Evolutionary conservation across 37 sponge, comb jelly and placozoan genomes (phyloP).

Genomic region (Beroe ovata): DNA sequence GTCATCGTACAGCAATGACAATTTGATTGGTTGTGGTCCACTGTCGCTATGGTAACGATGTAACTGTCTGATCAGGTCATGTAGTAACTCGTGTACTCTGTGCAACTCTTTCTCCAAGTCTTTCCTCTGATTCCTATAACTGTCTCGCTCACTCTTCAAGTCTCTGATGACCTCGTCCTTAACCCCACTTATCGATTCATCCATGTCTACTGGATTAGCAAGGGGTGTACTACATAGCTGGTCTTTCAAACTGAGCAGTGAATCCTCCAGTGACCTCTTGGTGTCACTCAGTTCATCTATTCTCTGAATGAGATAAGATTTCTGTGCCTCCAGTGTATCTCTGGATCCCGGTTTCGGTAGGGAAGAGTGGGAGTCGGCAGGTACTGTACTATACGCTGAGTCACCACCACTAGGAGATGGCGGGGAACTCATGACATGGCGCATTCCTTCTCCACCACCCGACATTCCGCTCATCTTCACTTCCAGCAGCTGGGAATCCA

Average conservation of each 20-base stretch:
- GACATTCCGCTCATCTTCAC: not conserved
- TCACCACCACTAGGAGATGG: not conserved
- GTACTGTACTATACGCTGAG: not conserved
- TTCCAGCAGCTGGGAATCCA: not conserved
- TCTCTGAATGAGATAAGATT: not conserved
- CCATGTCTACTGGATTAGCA: not conserved
- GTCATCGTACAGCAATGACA: not conserved
- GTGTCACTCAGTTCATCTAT: conserved; percentile 13
- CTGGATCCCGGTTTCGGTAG: not conserved
- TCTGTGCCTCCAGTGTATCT: not conserved
- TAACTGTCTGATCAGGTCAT: conserved; percentile 36
- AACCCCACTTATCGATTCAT: not conserved
- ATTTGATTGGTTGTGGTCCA: not conserved
- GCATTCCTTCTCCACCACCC: not conserved
- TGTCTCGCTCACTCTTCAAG: conserved; percentile 9
- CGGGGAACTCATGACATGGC: not conserved
- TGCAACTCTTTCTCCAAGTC: conserved; percentile 40
- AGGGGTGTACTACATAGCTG: conserved; percentile 19
- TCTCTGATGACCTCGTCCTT: conserved; percentile 37
- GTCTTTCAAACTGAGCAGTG: conserved; percentile 40
- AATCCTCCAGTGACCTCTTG: conserved; percentile 42
- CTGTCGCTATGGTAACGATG: conserved; percentile 25
- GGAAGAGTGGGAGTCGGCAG: not conserved
- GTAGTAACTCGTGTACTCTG: conserved; percentile 17
- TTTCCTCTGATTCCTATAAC: not conserved